A percentile compares a stretch with the other conserved stretches of the same genome.
phyloP scores from a whole-genome alignment of 1,140 invertebrate species.

The Phenacoccus solenopsis region DNA sequence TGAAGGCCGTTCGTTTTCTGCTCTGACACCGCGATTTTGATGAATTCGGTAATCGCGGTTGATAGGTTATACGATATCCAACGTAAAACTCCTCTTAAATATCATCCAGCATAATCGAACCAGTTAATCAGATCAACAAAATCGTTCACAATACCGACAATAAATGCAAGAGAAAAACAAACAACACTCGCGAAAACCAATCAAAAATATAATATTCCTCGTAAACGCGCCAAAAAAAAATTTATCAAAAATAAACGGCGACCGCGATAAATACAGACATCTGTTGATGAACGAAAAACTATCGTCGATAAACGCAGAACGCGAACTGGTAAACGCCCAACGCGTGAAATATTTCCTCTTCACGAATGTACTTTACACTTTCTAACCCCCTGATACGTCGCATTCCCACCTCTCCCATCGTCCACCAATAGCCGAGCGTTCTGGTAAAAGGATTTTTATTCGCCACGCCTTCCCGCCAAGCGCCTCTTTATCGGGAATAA shows the following conservation, averaged over 20 bases:
- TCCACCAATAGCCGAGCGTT: not conserved
- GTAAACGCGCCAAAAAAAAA: not conserved
- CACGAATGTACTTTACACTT: conserved; percentile 12
- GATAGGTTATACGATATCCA: not conserved
- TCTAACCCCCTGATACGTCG: not conserved
- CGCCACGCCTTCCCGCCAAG: not conserved
- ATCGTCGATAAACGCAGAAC: not conserved
- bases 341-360: conserved; percentile 11
- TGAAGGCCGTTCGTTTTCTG: conserved; percentile 6
- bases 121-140: not conserved
- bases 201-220: not conserved
- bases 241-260: not conserved
- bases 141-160: not conserved
- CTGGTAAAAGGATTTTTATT: not conserved
- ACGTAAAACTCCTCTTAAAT: not conserved
- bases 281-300: not conserved
- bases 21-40: conserved; percentile 13
- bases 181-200: not conserved
- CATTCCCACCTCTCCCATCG: not conserved
- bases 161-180: too few relatives aligned
- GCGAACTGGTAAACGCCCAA: conserved; percentile 10
- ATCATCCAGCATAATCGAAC: not conserved
- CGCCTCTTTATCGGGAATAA: conserved; percentile 4
- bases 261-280: not conserved
- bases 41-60: not conserved